These are phyloP conservation scores for Physocephala rufipes DNA, from an alignment of 2,888 invertebrate species.

Conservation along the genomic window DNA sequence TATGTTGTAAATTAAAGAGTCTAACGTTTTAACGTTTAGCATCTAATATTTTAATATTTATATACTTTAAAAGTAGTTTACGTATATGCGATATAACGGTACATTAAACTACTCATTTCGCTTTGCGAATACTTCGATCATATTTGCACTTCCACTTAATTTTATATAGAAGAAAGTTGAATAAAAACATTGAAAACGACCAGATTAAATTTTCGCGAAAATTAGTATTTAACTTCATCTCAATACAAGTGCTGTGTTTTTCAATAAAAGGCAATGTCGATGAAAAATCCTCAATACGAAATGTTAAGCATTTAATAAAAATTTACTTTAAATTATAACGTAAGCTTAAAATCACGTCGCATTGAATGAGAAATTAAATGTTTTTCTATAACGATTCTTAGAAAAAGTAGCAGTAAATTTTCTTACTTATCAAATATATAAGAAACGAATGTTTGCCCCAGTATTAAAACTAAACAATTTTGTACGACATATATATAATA, in stretches of 20 bases:
- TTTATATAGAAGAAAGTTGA: conserved; percentile 4
- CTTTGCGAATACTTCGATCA: no score
- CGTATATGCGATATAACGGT: no score
- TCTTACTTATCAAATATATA: neutral
- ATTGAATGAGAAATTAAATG: neutral
- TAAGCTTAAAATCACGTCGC: conserved; percentile 7
- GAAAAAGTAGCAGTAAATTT: conserved; percentile 9
- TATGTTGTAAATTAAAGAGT: no score
- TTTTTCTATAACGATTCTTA: neutral
- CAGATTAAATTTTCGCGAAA: no score
- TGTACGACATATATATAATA: neutral
- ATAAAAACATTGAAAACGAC: conserved; percentile 36
- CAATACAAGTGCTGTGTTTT: conserved; percentile 60
- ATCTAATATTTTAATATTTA: no score
- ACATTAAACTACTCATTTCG: no score
- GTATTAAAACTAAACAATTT: conserved; percentile 6
- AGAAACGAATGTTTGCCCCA: neutral
- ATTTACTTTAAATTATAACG: neutral
- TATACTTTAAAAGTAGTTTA: no score
- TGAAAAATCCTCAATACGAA: no score
- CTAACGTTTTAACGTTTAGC: no score
- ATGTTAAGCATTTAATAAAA: conserved; percentile 12
- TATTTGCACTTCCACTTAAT: no score
- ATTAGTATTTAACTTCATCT: neutral
- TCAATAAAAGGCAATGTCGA: conserved; percentile 56